A percentile compares a stretch with the other conserved stretches of the same genome.
Evolutionary conservation across 2,888 invertebrate genomes (phyloP).

Genomic region (Hanleya hanleyi): DNA sequence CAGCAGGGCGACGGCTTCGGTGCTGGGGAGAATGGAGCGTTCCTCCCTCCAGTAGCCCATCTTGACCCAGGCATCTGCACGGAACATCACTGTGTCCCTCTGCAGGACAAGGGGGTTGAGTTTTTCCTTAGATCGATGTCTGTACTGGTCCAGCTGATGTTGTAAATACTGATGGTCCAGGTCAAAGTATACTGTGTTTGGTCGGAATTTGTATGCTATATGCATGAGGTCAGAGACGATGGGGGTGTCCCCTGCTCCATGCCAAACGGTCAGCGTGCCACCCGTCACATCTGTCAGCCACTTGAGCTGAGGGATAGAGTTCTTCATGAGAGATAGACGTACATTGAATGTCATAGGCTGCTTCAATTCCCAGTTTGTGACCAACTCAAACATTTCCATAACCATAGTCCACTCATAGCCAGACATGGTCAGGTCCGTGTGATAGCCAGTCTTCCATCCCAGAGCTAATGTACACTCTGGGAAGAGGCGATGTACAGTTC

Average conservation of each 20-base stretch:
- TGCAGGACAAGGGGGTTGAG: constrained; percentile 47
- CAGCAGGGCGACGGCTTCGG: constrained; percentile 57
- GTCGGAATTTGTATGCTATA: constrained; percentile 57
- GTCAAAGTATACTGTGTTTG: constrained; percentile 56
- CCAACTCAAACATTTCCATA: constrained; percentile 64
- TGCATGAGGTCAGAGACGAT: constrained; percentile 55
- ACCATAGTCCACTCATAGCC: constrained; percentile 67
- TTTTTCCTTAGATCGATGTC: constrained; percentile 50
- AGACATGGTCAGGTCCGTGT: constrained; percentile 59
- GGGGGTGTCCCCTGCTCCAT: constrained; percentile 46
- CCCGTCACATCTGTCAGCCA: constrained; percentile 63
- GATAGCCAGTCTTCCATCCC: constrained; percentile 68
- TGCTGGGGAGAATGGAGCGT: constrained; percentile 58
- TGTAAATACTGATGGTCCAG: constrained; percentile 48
- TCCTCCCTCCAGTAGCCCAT: constrained; percentile 62
- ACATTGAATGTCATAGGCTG: constrained; percentile 62
- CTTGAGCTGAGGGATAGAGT: constrained; percentile 66
- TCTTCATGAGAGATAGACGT: constrained; percentile 55
- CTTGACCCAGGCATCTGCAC: constrained; percentile 62
- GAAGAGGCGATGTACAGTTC: constrained; percentile 53
- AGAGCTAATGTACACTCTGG: constrained; percentile 66
- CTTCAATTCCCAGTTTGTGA: constrained; percentile 49
- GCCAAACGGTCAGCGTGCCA: constrained; percentile 54
- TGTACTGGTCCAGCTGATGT: constrained; percentile 42
- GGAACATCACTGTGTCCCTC: constrained; percentile 56